These are phyloP conservation scores for Grallaria varia DNA, from an alignment of 2,113 vertebrate species.

Conservation along the genomic window DNA sequence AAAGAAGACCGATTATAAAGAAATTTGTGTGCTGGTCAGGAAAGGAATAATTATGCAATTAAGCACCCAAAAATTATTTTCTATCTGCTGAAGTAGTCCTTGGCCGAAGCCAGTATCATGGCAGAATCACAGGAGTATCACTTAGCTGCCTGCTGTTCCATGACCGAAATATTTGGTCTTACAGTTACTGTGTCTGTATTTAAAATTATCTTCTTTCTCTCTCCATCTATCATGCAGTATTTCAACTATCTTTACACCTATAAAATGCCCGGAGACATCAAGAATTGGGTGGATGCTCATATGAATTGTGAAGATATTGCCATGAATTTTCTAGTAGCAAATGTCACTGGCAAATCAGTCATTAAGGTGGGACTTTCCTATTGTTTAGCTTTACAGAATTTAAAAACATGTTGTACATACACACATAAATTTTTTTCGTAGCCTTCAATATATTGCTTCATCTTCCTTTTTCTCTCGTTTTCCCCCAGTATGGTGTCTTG, in stretches of 20 bases:
- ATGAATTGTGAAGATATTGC: slow-evolving; percentile 99
- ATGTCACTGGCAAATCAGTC: slow-evolving; percentile 96
- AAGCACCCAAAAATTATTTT: background rate
- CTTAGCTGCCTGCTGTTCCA: background rate
- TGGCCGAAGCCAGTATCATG: background rate
- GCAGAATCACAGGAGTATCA: background rate
- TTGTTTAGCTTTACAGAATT: background rate
- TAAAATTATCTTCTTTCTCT: background rate
- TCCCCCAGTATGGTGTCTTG: background rate
- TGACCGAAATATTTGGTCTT: background rate
- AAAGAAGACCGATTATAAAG: background rate
- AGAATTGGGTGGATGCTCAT: slow-evolving; percentile 97
- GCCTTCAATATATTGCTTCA: background rate
- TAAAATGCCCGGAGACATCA: slow-evolving; percentile 99
- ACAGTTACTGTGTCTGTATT: background rate
- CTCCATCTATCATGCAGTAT: slow-evolving; percentile 77
- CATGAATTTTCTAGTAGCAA: slow-evolving; percentile 98
- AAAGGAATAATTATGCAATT: background rate
- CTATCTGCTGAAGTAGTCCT: background rate
- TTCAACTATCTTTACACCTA: slow-evolving; percentile 99
- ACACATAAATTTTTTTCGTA: background rate
- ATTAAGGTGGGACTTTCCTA: slow-evolving; percentile 85
- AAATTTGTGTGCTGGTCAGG: background rate
- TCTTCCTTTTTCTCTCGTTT: background rate
- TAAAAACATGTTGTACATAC: background rate